Percentiles rank a stretch among this genome's conserved stretches.
Conservation (phyloP, 2,888 invertebrate genomes). For the Lithodes maja region DNA sequence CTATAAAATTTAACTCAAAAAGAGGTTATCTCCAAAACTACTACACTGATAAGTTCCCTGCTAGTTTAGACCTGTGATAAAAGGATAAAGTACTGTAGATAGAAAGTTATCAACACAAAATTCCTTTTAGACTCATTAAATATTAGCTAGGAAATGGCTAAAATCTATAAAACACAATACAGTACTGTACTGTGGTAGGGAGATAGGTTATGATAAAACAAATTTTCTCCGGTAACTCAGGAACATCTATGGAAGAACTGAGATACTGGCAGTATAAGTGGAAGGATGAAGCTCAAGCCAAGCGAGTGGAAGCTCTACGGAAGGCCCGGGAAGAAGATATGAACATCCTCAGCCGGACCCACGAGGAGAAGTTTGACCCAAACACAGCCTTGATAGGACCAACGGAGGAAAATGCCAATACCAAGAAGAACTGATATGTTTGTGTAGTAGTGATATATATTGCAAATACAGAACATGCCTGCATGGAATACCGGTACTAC, state of each 20-base stretch:
- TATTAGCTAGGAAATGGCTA: no score
- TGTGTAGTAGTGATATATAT: neutral
- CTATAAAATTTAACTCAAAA: no score
- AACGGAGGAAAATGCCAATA: neutral
- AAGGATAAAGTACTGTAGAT: no score
- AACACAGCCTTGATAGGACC: neutral
- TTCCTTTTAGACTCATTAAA: no score
- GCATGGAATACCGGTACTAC: neutral
- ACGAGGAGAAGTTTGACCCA: neutral
- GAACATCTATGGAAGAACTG: conserved; percentile 41
- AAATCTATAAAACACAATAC: no score
- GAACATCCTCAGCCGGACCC: neutral
- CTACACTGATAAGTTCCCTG: no score
- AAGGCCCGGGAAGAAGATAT: neutral
- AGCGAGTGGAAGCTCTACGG: conserved; percentile 3
- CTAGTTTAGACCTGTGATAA: no score
- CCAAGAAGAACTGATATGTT: neutral
- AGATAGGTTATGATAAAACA: no score
- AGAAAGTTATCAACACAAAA: no score
- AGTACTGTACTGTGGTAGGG: no score
- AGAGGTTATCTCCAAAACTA: no score
- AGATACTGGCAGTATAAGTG: conserved; percentile 51
- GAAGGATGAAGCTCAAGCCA: conserved; percentile 27
- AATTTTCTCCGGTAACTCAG: conserved; percentile 26
- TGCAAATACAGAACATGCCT: neutral